Base-by-base conservation (phyloP, 2,888 invertebrate genomes). In the Drosophila atroscutellata region DNA sequence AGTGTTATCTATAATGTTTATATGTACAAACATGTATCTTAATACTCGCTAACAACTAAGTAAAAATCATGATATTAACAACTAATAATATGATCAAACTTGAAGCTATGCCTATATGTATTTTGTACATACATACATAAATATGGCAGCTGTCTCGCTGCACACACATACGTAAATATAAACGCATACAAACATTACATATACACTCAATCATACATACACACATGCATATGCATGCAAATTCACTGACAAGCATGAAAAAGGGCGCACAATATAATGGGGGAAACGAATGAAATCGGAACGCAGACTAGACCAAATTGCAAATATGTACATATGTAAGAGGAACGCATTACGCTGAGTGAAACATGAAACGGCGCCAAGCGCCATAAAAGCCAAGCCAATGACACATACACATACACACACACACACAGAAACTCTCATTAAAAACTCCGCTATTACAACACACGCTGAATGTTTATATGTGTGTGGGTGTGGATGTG, bases 201-300 rank as follows among this genome's bases (percentile, higher is more conserved):
- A 45, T 24, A 24, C 15, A 15, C 15, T 32, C 32, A 32, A 32
- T 32, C 32, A 32, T 3, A 42, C 37, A 56, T 50, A 59, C 45
- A 45, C 20, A 49, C 24, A 51, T 47, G 55, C 15, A 49, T 42
- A 50, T 60, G 50, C 42, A 69, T 45, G 55, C 45, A 70, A 73
- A 73, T 69, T 61, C 62, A 72, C 20, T 61, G 50, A 5, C 47
- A 61, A 55, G 30, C 55, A 59, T 61, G 69, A 60, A 69, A 63
- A 74, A 75, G 75, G 75, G 68, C 56, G 59, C 58, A 72, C 57
- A 65, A 30, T 34, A 52, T 57, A 76, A 66, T 67, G 64, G 82
- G 86, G 78, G 84, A 70, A 86, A 80, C 82, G 56, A 69, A 57
- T 80, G 80, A 70, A 39, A 83, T 68, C 59, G 86, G 64, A 86